These are phyloP conservation scores for Anguilla obscura DNA, from an alignment of 2,797 vertebrate genomes.

Conservation along the genomic window DNA sequence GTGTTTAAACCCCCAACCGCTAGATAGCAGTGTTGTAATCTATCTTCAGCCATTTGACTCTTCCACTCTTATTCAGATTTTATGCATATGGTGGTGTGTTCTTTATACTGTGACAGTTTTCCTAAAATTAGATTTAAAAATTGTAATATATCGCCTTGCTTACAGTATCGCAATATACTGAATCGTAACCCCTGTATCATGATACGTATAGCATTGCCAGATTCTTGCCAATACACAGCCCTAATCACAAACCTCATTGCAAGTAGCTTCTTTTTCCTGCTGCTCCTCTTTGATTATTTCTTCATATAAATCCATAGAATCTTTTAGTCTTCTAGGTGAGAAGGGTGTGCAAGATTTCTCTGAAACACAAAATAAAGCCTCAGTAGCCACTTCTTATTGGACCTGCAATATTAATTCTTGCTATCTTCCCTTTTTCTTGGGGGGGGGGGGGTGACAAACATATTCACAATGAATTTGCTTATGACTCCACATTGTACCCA, in stretches of 20 bases:
- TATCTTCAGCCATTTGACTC: too few relatives aligned
- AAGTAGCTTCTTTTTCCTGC: conserved; percentile 81
- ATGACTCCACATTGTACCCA: background rate
- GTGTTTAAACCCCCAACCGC: too few relatives aligned
- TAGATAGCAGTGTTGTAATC: too few relatives aligned
- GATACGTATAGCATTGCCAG: too few relatives aligned
- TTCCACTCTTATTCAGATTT: too few relatives aligned
- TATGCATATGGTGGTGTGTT: too few relatives aligned
- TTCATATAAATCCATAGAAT: conserved; percentile 92
- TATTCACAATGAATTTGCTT: background rate
- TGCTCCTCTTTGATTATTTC: conserved; percentile 91
- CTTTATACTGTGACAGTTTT: too few relatives aligned
- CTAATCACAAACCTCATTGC: conserved; percentile 75
- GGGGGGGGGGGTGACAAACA: background rate
- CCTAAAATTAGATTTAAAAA: too few relatives aligned
- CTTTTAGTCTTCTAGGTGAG: conserved; percentile 65
- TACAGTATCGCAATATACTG: too few relatives aligned
- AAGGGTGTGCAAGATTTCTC: conserved; percentile 39
- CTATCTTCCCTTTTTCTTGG: background rate
- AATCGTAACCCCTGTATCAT: too few relatives aligned
- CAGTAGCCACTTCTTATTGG: background rate
- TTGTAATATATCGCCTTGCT: too few relatives aligned
- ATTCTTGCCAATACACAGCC: too few relatives aligned
- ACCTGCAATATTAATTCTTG: background rate
- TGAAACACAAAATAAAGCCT: conserved; percentile 8